A percentile compares a stretch with the other conserved stretches of the same genome.
Conservation (phyloP, 2,797 vertebrate species). For the Macrochelys suwanniensis region DNA sequence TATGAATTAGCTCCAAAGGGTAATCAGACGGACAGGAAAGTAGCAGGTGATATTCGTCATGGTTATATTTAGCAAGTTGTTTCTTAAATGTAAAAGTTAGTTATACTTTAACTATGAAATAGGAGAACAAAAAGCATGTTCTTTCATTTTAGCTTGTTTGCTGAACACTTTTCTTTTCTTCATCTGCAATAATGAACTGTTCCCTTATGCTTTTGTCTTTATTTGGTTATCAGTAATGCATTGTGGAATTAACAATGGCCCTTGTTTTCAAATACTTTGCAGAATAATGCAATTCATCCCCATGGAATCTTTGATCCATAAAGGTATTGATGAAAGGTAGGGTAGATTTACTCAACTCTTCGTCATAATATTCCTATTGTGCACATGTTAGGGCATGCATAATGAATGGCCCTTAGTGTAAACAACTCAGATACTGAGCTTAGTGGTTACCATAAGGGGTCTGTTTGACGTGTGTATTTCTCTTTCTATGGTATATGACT, state of each 20-base stretch:
- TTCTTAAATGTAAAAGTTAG: conserved; percentile 51
- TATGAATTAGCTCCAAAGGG: conserved; percentile 30
- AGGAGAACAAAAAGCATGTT: conserved; percentile 49
- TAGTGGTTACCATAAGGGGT: conserved; percentile 48
- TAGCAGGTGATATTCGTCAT: conserved; percentile 42
- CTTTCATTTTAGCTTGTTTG: conserved; percentile 47
- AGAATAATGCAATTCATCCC: conserved; percentile 71
- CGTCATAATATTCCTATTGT: conserved; percentile 76
- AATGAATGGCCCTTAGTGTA: conserved; percentile 68
- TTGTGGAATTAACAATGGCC: conserved; percentile 58
- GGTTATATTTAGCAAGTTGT: conserved; percentile 36
- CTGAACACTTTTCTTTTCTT: conserved; percentile 65
- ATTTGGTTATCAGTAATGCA: conserved; percentile 59
- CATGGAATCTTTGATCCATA: conserved; percentile 53
- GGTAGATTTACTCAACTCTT: conserved; percentile 72
- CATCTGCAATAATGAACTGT: conserved; percentile 35
- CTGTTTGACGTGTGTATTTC: conserved; percentile 64
- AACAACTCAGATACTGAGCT: conserved; percentile 57
- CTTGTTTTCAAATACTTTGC: conserved; percentile 51
- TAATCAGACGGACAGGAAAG: neutral
- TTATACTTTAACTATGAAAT: conserved; percentile 59
- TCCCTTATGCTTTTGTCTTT: conserved; percentile 44
- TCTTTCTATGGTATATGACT: conserved; percentile 71
- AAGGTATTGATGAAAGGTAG: conserved; percentile 71
- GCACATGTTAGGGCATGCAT: conserved; percentile 48